A percentile compares a stretch with the other conserved stretches of the same genome.
Evolutionary conservation across 2,113 vertebrate species (phyloP).

Genomic region (Pyxicephalus adspersus): DNA sequence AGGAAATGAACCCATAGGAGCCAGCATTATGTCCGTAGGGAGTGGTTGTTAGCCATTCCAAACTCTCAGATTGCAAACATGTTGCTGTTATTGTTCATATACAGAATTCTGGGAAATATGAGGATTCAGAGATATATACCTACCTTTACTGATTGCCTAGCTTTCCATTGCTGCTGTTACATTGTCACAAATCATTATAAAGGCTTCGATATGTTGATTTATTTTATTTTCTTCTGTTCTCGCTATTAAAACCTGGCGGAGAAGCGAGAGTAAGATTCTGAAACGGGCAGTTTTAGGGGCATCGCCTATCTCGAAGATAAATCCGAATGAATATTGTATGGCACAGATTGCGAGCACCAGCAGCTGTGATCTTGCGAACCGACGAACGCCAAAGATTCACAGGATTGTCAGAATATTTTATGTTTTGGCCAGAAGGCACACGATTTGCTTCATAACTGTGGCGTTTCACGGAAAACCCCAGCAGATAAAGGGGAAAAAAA

Average conservation of each 20-base stretch:
- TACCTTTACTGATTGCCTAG: not conserved
- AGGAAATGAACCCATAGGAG: no score
- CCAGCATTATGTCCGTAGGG: no score
- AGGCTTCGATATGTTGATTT: constrained; percentile 59
- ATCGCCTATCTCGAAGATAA: not conserved
- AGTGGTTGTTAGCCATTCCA: no score
- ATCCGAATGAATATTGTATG: constrained; percentile 40
- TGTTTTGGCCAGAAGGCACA: constrained; percentile 47
- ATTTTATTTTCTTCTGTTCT: not conserved
- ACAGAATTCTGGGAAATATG: not conserved
- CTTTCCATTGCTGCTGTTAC: not conserved
- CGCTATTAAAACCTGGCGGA: constrained; percentile 55
- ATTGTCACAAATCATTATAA: not conserved
- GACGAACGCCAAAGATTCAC: constrained; percentile 34
- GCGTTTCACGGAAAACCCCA: constrained; percentile 38
- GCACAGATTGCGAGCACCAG: not conserved
- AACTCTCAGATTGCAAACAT: no score
- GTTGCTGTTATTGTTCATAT: no score
- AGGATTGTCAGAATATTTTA: constrained; percentile 44
- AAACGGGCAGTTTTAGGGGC: not conserved
- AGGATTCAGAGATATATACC: not conserved
- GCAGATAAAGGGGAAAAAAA: constrained; percentile 29
- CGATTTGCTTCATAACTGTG: constrained; percentile 33
- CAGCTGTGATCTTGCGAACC: constrained; percentile 41
- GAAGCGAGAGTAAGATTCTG: constrained; percentile 45